These are phyloP conservation scores for Neocrepidodera transversa DNA, from an alignment of 2,888 invertebrate species.

Conservation along the genomic window DNA sequence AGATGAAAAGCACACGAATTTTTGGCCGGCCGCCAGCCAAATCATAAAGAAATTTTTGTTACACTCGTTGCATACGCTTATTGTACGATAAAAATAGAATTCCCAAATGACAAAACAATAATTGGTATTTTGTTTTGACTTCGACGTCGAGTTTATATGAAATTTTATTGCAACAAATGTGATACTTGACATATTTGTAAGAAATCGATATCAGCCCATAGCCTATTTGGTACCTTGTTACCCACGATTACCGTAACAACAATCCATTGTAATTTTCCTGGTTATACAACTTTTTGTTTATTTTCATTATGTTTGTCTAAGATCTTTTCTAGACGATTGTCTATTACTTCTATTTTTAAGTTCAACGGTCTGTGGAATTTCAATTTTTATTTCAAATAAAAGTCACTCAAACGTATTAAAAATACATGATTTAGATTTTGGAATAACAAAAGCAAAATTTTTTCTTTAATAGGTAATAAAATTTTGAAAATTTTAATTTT, in stretches of 20 bases:
- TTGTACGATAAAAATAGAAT: constrained; percentile 1
- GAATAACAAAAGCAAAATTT: too few species aligned
- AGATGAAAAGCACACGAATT: not conserved
- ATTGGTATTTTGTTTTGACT: constrained; percentile 5
- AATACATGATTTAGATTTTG: too few species aligned
- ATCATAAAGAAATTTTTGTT: constrained; percentile 8
- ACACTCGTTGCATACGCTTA: not conserved
- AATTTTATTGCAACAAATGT: too few species aligned
- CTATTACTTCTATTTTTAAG: constrained; percentile 3
- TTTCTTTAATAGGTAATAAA: too few species aligned
- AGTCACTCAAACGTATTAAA: too few species aligned
- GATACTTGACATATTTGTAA: too few species aligned
- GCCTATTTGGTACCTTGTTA: not conserved
- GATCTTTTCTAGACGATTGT: constrained; percentile 7
- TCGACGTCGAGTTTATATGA: not conserved
- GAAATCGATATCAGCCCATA: too few species aligned
- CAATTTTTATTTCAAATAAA: not conserved
- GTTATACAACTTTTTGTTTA: constrained; percentile 10
- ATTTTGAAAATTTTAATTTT: too few species aligned
- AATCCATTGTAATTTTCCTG: constrained; percentile 3
- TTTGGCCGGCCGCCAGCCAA: constrained; percentile 4
- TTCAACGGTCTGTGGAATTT: constrained; percentile 8
- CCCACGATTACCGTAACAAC: not conserved
- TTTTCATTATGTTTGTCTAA: constrained; percentile 15
- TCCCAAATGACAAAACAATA: constrained; percentile 3